phyloP scores from a whole-genome alignment of 2,888 invertebrate genomes.

The Diogma glabrata region DNA sequence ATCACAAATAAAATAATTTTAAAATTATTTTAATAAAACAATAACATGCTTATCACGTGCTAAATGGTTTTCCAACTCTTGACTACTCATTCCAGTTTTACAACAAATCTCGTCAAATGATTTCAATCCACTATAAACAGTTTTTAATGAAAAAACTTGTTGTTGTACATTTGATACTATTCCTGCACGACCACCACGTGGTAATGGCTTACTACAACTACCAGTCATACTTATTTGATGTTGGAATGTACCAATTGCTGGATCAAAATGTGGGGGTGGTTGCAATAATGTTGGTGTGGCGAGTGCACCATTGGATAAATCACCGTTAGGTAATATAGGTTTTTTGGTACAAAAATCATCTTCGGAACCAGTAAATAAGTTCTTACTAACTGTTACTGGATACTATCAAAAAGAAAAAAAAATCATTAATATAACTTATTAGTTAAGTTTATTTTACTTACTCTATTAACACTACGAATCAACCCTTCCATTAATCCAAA shows the following conservation, averaged over 20 bases:
- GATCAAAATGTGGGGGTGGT: neutral
- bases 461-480: conserved; percentile 70
- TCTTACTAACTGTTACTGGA: conserved; percentile 39
- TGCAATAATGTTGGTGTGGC: neutral
- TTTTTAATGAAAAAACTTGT: neutral
- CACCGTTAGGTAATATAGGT: no score
- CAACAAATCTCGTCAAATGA: conserved; percentile 81
- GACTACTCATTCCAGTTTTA: conserved; percentile 54
- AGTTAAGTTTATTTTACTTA: conserved; percentile 23
- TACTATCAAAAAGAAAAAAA: conserved; percentile 30
- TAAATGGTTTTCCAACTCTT: conserved; percentile 62
- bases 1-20: no score
- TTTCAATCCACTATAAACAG: conserved; percentile 38
- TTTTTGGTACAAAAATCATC: neutral
- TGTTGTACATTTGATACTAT: neutral
- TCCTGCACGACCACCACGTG: conserved; percentile 15
- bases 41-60: conserved; percentile 65
- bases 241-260: conserved; percentile 1
- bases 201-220: conserved; percentile 17
- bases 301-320: no score
- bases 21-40: conserved; percentile 54
- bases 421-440: conserved; percentile 3
- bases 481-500: conserved; percentile 79
- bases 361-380: conserved; percentile 19
- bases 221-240: neutral